Base-by-base conservation (phyloP, 2,113 vertebrate species). In the Fulmarus glacialis region DNA sequence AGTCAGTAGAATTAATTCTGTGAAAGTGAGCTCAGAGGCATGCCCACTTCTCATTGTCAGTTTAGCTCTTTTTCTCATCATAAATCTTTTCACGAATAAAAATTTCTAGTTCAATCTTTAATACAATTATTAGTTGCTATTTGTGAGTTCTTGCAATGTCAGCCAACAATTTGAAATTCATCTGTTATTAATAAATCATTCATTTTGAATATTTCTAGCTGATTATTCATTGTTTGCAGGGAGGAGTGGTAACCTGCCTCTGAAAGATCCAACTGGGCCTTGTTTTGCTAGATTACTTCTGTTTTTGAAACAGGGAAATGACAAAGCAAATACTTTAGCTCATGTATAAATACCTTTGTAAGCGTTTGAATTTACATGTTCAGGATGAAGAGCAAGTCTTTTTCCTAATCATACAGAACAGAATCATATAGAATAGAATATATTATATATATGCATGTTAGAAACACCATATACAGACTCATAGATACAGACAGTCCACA, bases 211-310 rank as follows among this genome's bases (percentile, higher is more conserved):
- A 74, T 91, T 89, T 89, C 42, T 78, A 24, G 23, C n/a, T 91
- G 87, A 78, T 96, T 84, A 92, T 94, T 93, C 47, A 53, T 82
- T 95, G 55, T 92, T 80, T 89, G 63, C 22, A 59, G 38, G 55
- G 32, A 84, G 42, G 34, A 87, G 18, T 82, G 63, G n/a, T 64
- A 88, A 88, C 56, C 48, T 96, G 48, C 34, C 27, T 64, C 26
- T 75, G n/a, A 53, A 70, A 67, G 12, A 89, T 74, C 63, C 52
- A 74, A 52, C 30, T 55, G 67, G 42, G 24, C 36, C 34, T 70
- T 73, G n/a, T 66, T 93, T 87, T 89, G 32, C 5, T 84, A 74
- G 59, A 63, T 81, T 70, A 11, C 6, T 60, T 75, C 67, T 80
- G 24, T 56, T 89, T 94, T 67, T 91, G 63, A 60, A 92, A 58